Evolutionary conservation across 2,797 vertebrate species (phyloP).

Genomic region (Sebastes paucispinis): DNA sequence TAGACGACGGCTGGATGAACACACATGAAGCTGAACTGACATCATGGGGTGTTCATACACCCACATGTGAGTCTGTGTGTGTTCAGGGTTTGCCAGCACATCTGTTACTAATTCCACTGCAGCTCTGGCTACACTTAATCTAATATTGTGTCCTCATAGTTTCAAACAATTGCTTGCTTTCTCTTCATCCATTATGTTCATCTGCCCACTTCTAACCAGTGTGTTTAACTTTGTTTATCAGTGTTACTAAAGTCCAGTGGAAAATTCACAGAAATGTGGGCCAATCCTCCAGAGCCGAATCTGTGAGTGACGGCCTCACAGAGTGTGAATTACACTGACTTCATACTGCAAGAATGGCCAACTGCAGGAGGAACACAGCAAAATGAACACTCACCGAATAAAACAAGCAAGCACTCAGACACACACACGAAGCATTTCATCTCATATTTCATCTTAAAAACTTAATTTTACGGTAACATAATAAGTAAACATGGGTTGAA

Average conservation of each 20-base stretch:
- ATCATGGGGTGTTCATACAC: constrained; percentile 7
- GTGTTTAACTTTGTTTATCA: constrained; percentile 12
- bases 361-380: constrained; percentile 10
- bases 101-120: constrained; percentile 74
- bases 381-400: background rate
- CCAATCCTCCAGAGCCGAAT: constrained; percentile 28
- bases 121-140: constrained; percentile 49
- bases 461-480: background rate
- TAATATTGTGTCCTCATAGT: constrained; percentile 31
- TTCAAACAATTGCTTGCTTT: constrained; percentile 7
- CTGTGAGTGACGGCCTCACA: constrained; percentile 29
- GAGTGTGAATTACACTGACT: constrained; percentile 65
- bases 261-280: constrained; percentile 39
- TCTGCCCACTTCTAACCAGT: background rate
- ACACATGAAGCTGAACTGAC: constrained; percentile 26
- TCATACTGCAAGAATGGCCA: constrained; percentile 71
- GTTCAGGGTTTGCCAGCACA: constrained; percentile 56
- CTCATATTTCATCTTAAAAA: background rate
- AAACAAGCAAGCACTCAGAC: background rate
- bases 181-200: constrained; percentile 5
- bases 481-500: background rate
- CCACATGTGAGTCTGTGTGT: constrained; percentile 8
- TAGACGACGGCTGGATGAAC: background rate
- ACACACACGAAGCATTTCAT: background rate
- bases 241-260: background rate